Conservation (phyloP, 2,113 vertebrate species). For the Albula goreensis region DNA sequence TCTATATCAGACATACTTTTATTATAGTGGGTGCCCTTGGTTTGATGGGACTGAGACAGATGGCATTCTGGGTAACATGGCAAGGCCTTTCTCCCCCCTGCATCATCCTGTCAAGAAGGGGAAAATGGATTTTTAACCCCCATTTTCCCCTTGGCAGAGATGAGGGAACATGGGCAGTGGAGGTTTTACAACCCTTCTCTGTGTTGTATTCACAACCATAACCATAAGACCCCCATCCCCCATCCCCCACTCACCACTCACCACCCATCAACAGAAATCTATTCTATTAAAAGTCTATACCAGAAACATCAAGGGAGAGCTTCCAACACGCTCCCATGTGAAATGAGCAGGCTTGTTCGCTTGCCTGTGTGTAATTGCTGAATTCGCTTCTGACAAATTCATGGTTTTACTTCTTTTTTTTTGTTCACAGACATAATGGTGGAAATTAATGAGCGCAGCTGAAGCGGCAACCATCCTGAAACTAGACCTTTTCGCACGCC, state of each 20-base stretch:
- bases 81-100: not conserved
- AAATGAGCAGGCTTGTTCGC: not conserved
- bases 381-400: not conserved
- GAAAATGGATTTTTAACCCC: not conserved
- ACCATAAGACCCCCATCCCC: not conserved
- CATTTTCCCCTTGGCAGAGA: not conserved
- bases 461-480: not conserved
- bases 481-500: not conserved
- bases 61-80: not conserved
- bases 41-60: not conserved
- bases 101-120: not conserved
- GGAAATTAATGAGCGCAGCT: not conserved
- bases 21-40: not conserved
- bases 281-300: not conserved
- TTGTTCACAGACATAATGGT: not conserved
- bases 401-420: not conserved
- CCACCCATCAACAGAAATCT: not conserved
- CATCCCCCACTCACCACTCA: too few species aligned
- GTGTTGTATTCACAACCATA: not conserved
- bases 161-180: not conserved
- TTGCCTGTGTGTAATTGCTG: not conserved
- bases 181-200: not conserved
- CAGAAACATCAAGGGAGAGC: not conserved
- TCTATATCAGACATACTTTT: not conserved
- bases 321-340: not conserved